These are phyloP conservation scores for Prionace glauca DNA, from an alignment of 2,797 vertebrate species.

Conservation along the genomic window DNA sequence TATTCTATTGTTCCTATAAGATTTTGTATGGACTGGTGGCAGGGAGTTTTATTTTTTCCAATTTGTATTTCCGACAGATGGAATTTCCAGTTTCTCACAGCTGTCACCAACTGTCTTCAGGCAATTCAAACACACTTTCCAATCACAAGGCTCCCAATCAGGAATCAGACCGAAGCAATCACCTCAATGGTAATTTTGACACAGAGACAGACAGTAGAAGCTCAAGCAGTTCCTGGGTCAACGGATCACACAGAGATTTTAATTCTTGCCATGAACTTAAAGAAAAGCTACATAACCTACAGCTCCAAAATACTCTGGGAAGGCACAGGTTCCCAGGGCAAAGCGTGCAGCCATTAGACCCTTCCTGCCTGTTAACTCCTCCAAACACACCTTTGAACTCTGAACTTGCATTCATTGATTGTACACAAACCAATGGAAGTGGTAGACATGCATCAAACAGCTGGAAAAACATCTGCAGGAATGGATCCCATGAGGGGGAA, in stretches of 20 bases:
- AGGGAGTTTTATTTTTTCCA: neutral
- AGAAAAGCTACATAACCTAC: constrained; percentile 53
- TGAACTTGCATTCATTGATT: constrained; percentile 47
- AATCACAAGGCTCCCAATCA: neutral
- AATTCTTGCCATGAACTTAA: constrained; percentile 45
- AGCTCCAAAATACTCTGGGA: constrained; percentile 54
- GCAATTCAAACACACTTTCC: neutral
- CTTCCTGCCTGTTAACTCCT: constrained; percentile 79
- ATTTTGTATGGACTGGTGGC: neutral
- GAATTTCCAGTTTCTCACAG: constrained; percentile 55
- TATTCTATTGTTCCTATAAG: neutral
- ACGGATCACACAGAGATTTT: constrained; percentile 45
- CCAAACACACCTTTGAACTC: constrained; percentile 78
- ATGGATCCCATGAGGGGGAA: constrained; percentile 61
- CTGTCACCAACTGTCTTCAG: constrained; percentile 52
- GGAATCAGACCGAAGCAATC: constrained; percentile 22
- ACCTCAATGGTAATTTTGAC: neutral
- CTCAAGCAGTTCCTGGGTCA: constrained; percentile 32
- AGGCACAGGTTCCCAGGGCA: constrained; percentile 57
- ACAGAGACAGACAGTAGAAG: neutral
- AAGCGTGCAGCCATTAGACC: constrained; percentile 49
- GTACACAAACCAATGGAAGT: constrained; percentile 49
- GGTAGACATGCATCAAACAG: constrained; percentile 51
- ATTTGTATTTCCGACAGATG: constrained; percentile 50
- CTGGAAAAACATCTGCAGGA: constrained; percentile 56